Evolutionary conservation across 92 coral and sea anemone genomes (phyloP).

Genomic region (Phenganax marumi): DNA sequence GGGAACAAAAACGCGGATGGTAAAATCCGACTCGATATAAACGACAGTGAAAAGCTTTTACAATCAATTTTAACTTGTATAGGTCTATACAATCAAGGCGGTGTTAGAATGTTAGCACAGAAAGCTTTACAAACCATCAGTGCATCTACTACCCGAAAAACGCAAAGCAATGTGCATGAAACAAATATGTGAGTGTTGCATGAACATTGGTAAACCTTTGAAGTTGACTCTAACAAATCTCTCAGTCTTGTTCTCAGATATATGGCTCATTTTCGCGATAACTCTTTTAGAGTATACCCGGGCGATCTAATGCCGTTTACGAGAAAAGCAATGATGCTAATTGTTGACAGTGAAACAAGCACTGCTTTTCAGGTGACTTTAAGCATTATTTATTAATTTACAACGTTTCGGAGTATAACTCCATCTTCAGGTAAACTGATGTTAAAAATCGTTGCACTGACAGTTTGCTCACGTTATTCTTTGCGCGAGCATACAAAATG

Average conservation of each 20-base stretch:
- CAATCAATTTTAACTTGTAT: neutral
- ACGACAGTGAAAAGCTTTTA: neutral
- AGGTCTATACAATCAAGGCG: slow-evolving; percentile 94
- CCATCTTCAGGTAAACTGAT: too few species aligned
- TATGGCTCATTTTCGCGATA: neutral
- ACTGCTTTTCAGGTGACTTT: slow-evolving; percentile 74
- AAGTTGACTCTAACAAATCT: too few species aligned
- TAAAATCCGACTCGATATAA: neutral
- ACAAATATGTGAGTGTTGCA: slow-evolving; percentile 61
- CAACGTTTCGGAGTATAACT: too few species aligned
- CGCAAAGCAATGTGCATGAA: slow-evolving; percentile 69
- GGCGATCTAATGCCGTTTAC: slow-evolving; percentile 92
- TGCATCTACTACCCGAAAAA: slow-evolving; percentile 42
- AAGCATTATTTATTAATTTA: too few species aligned
- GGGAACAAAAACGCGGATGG: slow-evolving; percentile 10
- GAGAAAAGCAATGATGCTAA: slow-evolving; percentile 79
- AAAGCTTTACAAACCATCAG: slow-evolving; percentile 58
- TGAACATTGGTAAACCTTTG: neutral
- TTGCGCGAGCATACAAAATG: too few species aligned
- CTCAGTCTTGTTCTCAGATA: too few species aligned
- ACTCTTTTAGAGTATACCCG: slow-evolving; percentile 71
- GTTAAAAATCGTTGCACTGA: too few species aligned
- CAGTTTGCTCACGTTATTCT: too few species aligned
- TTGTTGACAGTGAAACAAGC: slow-evolving; percentile 81
- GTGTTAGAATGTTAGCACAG: slow-evolving; percentile 71